Conservation (phyloP, 1,140 invertebrate species). For the Drosophila melanica region DNA sequence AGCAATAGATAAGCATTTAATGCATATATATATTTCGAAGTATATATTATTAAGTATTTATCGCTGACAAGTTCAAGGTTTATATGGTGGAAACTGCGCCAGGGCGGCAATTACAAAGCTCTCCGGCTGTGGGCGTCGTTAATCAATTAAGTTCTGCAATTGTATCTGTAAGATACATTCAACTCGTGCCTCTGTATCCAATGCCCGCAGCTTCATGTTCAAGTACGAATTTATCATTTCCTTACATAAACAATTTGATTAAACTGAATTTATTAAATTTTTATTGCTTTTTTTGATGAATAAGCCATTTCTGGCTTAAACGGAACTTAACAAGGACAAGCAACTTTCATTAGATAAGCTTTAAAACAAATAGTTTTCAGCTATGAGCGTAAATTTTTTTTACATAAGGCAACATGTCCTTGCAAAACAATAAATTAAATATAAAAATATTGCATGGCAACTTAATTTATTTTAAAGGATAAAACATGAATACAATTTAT, state of each 20-base stretch:
- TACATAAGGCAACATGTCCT: too few species aligned
- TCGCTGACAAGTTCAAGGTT: slow-evolving; percentile 69
- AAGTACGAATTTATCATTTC: slow-evolving; percentile 65
- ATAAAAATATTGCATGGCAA: not conserved
- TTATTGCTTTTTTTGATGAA: slow-evolving; percentile 4
- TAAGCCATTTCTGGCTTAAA: not conserved
- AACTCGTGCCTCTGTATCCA: slow-evolving; percentile 22
- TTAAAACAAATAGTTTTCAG: too few species aligned
- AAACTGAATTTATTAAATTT: slow-evolving; percentile 18
- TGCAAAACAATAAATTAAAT: not conserved
- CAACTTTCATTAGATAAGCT: not conserved
- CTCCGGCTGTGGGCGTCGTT: slow-evolving; percentile 55
- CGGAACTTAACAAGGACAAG: slow-evolving; percentile 5
- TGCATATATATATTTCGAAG: too few species aligned
- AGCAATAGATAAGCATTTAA: slow-evolving; percentile 3
- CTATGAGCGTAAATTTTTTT: too few species aligned
- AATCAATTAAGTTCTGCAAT: slow-evolving; percentile 68
- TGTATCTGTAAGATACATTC: slow-evolving; percentile 27
- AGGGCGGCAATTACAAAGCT: slow-evolving; percentile 61
- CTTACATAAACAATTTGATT: slow-evolving; percentile 75
- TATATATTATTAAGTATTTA: not conserved
- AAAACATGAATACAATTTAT: too few species aligned
- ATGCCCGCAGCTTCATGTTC: slow-evolving; percentile 43
- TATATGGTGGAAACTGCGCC: slow-evolving; percentile 52
- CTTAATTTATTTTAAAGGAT: too few species aligned